A percentile compares a stretch with the other conserved stretches of the same genome.
Conservation (phyloP, 2,797 vertebrate species). For the Aeoliscus strigatus region DNA sequence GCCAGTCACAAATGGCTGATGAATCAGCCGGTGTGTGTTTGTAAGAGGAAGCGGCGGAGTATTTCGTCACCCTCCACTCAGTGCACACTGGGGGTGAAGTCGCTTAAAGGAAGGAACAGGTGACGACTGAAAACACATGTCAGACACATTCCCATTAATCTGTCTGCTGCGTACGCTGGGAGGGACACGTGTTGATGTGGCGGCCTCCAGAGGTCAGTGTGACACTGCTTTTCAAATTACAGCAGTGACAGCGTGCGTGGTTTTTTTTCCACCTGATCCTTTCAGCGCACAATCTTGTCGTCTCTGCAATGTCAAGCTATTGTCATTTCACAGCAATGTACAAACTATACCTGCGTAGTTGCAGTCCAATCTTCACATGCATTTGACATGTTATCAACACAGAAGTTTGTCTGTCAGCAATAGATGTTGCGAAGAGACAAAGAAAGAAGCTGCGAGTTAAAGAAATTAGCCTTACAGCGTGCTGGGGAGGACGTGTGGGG, state of each 20-base stretch:
- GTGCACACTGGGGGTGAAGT: background rate
- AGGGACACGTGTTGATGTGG: background rate
- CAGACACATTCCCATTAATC: background rate
- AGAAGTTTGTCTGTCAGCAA: no score
- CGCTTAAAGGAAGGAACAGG: background rate
- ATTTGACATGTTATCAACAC: no score
- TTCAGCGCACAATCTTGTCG: conserved; percentile 4
- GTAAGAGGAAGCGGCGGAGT: background rate
- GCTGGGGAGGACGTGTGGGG: conserved; percentile 35
- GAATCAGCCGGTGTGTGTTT: background rate
- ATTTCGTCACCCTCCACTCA: background rate
- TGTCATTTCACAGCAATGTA: no score
- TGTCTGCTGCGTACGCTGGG: background rate
- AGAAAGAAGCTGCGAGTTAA: conserved; percentile 22
- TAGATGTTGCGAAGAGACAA: no score
- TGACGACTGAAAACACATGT: background rate
- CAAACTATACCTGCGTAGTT: no score
- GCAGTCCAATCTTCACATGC: no score
- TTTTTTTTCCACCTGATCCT: conserved; percentile 11
- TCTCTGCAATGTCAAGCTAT: no score
- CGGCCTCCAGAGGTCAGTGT: conserved; percentile 55
- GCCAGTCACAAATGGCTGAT: background rate
- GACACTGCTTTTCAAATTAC: conserved; percentile 21
- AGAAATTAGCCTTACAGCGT: conserved; percentile 53
- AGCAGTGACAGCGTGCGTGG: background rate